Evolutionary conservation across 2,797 vertebrate species (phyloP).

Genomic region (Lepus townsendii): DNA sequence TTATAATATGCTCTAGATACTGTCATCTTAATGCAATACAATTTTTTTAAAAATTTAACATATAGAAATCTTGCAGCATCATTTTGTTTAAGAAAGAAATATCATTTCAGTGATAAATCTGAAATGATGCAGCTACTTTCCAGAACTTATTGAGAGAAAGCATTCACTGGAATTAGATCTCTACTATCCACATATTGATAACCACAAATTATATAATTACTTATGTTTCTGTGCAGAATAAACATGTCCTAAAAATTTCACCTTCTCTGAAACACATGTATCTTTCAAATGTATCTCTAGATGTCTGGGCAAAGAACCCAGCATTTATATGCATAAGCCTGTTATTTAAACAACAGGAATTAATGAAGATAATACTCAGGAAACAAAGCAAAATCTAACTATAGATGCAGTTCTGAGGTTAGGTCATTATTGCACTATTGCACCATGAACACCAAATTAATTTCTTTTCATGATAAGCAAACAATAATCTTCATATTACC

Average conservation of each 20-base stretch:
- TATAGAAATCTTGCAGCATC: conserved; percentile 12
- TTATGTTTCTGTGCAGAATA: neutral
- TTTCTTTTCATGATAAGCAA: conserved; percentile 30
- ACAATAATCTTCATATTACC: neutral
- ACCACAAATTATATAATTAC: neutral
- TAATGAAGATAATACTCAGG: neutral
- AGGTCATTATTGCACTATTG: neutral
- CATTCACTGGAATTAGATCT: neutral
- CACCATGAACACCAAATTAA: neutral
- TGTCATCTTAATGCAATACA: neutral
- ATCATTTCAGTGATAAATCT: conserved; percentile 33
- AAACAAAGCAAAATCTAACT: conserved; percentile 38
- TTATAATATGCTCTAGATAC: neutral
- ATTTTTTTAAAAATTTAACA: conserved; percentile 32
- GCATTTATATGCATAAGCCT: neutral
- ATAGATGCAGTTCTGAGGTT: neutral
- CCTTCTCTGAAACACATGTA: conserved; percentile 49
- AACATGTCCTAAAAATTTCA: neutral
- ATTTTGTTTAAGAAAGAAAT: conserved; percentile 38
- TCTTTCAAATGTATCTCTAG: neutral
- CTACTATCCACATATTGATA: neutral
- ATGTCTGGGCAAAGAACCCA: neutral
- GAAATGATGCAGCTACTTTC: conserved; percentile 31
- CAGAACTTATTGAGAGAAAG: neutral
- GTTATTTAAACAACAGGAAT: conserved; percentile 2